Base-by-base conservation (phyloP, 2,797 vertebrate genomes). In the Hydrocynus forskahlii region DNA sequence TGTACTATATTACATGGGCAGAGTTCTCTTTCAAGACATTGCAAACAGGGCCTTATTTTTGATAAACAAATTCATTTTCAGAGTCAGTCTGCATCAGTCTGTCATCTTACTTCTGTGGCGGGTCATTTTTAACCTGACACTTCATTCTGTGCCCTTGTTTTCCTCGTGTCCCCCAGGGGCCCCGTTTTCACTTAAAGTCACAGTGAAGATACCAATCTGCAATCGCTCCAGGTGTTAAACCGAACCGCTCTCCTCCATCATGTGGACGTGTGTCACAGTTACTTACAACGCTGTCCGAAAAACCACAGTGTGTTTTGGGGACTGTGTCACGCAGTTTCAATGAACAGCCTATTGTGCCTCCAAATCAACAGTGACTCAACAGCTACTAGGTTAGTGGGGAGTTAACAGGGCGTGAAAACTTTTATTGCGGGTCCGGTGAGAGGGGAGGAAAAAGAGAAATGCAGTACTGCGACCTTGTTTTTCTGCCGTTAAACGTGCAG, bases 231-330 rank as follows among this genome's bases (percentile, higher is more conserved):
- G 81, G 63, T 81, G 81, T 86, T 84, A 78, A 78, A 52, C 63
- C 75, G 59, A 50, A 45, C 60, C 57, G 59, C 76, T 73, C 76
- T 71, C 21, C 38, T 62, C 57, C 66, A 50, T 60, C 70, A 83
- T 48, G 35, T 75, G 82, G 66, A 64, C 86, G 59, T 78, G 29
- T 9, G 50, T 29, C 78, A 83, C 79, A 84, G 69, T 82, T 54
- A 29, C 86, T 89, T 84, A 89, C 82, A 84, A 86, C 85, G 82
- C 89, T 90, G 91, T 92, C 91, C 90, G 83, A 90, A 93, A 91
- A 88, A 29, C 1, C 29, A 81, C 87, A 90, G 91, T 92, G 90
- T 90, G 60, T 82, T 90, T 81, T 87, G 75, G 87, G 89, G 80
- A 90, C 87, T 86, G 78, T 87, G 86, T 88, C 85, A 88, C 86